Base-by-base conservation (phyloP, 2,888 invertebrate species). In the Neuroscelio doddi region DNA sequence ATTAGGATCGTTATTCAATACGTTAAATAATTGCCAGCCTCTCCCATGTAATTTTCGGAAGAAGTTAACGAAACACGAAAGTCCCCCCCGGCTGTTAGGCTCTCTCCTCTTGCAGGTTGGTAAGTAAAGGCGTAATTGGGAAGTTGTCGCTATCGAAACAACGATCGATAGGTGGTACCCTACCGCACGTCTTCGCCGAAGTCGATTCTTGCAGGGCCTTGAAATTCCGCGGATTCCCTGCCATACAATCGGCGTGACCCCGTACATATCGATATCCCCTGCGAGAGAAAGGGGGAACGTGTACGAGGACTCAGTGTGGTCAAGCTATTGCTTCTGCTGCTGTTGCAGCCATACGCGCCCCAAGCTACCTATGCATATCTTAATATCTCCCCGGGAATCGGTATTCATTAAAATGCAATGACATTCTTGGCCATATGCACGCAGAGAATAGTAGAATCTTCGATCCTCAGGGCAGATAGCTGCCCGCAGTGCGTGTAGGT, bases 331-430 rank as follows among this genome's bases (percentile, higher is more conserved):
- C 21, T 21, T 2, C 21, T 21, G 21, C 21, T 21, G 17, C 38
- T 16, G 38, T 16, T 38, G 38, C 41, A 41, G 36, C 12, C 24
- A 8, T 7, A 24, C 16, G 32, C 21, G 29, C 45, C 38, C 29
- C 27, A 10, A n/a, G 4, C 21, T 16, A 29, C 9, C 10, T 27
- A 38, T 29, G 38, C 51, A 53, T 61, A 61, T 61, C 70, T 74
- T 72, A 70, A 77, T 72, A 74, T 78, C 77, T 72, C 64, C 52
- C 49, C 68, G 65, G 63, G 71, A 75, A 75, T 78, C 78, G 76
- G 74, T 68, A 74, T 77, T 78, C 76, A 74, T 78, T 78, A 75
- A 74, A 70, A 73, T 72, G 74, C 76, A 72, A 71, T 74, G 76
- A 71, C 77, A 74, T 78, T 78, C 75, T 67, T 71, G 61, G 58